phyloP scores from a whole-genome alignment of 2,888 invertebrate genomes.

The Drosophila planitibia region DNA sequence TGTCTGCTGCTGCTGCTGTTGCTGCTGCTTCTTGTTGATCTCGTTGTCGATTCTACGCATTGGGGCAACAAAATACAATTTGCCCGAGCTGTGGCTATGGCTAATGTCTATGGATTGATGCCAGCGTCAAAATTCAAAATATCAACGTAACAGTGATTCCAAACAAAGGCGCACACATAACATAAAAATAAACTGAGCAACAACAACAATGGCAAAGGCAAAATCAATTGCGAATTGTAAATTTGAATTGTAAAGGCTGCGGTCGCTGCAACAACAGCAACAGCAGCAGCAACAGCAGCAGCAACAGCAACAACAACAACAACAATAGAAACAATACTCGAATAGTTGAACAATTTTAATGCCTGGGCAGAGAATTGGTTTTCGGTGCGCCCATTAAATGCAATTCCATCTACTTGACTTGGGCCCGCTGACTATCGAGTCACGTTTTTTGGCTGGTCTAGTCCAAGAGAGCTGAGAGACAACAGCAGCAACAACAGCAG shows the following conservation, averaged over 20 bases:
- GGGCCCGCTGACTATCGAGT: constrained; percentile 54
- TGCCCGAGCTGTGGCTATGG: constrained; percentile 6
- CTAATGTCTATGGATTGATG: constrained; percentile 76
- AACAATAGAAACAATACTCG: constrained; percentile 33
- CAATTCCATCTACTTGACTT: constrained; percentile 76
- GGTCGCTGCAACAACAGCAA: constrained; percentile 31
- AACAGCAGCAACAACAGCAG: not conserved
- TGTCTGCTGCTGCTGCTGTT: constrained; percentile 19
- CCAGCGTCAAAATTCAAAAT: constrained; percentile 61
- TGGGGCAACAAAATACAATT: constrained; percentile 24
- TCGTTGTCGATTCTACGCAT: constrained; percentile 37
- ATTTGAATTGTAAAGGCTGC: constrained; percentile 73
- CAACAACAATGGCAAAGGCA: not conserved
- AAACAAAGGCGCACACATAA: constrained; percentile 53
- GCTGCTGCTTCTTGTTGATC: constrained; percentile 32
- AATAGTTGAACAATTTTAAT: constrained; percentile 48
- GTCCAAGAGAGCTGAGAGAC: constrained; percentile 31
- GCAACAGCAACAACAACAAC: constrained; percentile 3
- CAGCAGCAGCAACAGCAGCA: constrained; percentile 15
- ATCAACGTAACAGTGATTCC: constrained; percentile 55
- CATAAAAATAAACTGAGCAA: constrained; percentile 3
- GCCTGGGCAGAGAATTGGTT: constrained; percentile 60
- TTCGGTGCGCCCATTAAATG: constrained; percentile 73
- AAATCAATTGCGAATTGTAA: constrained; percentile 65
- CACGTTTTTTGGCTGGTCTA: constrained; percentile 67